phyloP scores from a whole-genome alignment of 2,113 vertebrate genomes.

The Azemiops feae region DNA sequence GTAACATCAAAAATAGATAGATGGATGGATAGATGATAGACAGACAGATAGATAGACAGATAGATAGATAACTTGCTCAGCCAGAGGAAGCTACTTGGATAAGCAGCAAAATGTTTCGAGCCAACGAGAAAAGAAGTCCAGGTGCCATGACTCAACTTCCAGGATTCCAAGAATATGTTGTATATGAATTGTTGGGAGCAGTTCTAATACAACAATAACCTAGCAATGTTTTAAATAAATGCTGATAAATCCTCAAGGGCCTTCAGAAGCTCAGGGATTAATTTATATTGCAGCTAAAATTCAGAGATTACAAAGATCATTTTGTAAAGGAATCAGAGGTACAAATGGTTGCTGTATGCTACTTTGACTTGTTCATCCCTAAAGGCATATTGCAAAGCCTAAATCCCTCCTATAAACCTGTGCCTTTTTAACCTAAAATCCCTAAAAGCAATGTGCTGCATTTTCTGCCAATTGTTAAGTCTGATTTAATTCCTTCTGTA shows the following conservation, averaged over 20 bases:
- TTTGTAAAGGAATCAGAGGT: conserved; percentile 36
- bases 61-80: neutral
- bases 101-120: neutral
- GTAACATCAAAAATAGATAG: no score
- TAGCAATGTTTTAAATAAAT: neutral
- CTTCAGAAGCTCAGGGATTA: neutral
- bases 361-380: conserved; percentile 31
- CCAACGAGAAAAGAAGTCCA: neutral
- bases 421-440: conserved; percentile 39
- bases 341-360: conserved; percentile 42
- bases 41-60: accelerated
- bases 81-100: neutral
- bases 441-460: conserved; percentile 24
- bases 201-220: neutral
- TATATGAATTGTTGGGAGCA: neutral
- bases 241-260: neutral
- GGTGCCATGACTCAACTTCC: neutral
- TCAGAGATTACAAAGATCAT: conserved; percentile 1
- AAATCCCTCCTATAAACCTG: conserved; percentile 39
- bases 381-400: conserved; percentile 15
- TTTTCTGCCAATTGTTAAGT: conserved; percentile 36
- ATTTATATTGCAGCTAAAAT: conserved; percentile 29
- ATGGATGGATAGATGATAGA: no score
- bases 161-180: neutral
- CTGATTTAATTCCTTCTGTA: conserved; percentile 27